Evolutionary conservation across 2,113 vertebrate genomes (phyloP).

Genomic region (Lipotes vexillifer): DNA sequence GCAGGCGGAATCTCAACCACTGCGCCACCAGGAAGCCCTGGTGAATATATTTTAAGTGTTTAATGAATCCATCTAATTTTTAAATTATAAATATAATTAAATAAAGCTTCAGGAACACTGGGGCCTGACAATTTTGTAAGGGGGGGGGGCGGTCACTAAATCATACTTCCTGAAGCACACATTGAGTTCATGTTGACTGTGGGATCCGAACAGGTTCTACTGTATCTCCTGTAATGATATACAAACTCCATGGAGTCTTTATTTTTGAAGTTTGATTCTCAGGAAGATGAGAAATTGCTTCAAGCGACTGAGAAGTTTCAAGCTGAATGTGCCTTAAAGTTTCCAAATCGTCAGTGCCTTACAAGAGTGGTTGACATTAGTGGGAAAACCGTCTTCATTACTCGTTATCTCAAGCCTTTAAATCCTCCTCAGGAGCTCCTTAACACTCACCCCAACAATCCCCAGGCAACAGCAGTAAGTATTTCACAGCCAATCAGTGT

Average conservation of each 20-base stretch:
- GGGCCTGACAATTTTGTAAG: not conserved
- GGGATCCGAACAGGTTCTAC: not conserved
- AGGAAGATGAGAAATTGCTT: constrained; percentile 92
- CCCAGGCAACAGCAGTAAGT: constrained; percentile 87
- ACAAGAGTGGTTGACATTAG: constrained; percentile 91
- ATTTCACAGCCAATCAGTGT: not conserved
- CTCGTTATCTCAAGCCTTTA: constrained; percentile 90
- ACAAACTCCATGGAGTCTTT: constrained; percentile 9
- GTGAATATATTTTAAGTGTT: not conserved
- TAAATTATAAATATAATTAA: not conserved
- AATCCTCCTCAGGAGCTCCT: constrained; percentile 92
- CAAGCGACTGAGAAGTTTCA: constrained; percentile 89
- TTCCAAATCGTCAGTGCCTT: constrained; percentile 88
- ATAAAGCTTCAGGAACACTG: not conserved
- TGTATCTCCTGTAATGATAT: not conserved
- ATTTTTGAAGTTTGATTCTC: constrained; percentile 90
- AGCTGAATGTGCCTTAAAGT: constrained; percentile 82
- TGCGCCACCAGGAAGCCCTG: too few species aligned
- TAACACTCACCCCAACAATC: constrained; percentile 75
- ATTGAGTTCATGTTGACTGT: not conserved
- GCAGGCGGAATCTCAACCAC: too few species aligned
- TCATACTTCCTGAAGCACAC: not conserved
- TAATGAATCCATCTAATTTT: not conserved
- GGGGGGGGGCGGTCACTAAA: not conserved
- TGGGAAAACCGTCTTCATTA: constrained; percentile 93